A percentile compares a stretch with the other conserved stretches of the same genome.
Conservation (phyloP, 1,140 invertebrate species). For the Panagrolaimus sp. region DNA sequence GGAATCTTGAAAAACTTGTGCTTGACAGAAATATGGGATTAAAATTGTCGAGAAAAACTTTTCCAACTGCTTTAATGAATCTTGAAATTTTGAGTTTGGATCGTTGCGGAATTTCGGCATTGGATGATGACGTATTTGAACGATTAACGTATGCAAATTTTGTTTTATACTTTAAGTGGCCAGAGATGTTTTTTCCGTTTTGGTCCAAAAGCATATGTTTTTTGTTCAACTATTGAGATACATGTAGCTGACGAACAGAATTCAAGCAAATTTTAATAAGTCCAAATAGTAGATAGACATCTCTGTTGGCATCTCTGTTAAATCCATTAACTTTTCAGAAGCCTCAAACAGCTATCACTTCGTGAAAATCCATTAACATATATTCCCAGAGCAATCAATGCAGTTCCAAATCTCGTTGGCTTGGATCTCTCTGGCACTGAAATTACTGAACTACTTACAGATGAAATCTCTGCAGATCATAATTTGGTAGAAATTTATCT, state of each 20-base stretch:
- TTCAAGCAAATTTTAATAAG: too few relatives aligned
- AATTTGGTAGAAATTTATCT: background rate
- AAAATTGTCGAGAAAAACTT: background rate
- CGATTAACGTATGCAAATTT: background rate
- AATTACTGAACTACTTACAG: background rate
- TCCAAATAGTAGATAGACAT: too few relatives aligned
- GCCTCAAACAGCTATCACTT: background rate
- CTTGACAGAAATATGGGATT: background rate
- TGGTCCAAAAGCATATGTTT: too few relatives aligned
- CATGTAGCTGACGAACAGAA: too few relatives aligned
- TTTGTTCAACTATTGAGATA: too few relatives aligned
- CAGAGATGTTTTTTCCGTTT: too few relatives aligned
- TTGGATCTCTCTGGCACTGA: background rate
- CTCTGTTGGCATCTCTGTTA: too few relatives aligned
- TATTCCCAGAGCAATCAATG: background rate
- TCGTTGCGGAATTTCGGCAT: background rate
- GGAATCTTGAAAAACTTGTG: background rate
- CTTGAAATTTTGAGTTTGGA: background rate
- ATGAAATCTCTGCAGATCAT: background rate
- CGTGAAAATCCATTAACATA: background rate
- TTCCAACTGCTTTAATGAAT: background rate
- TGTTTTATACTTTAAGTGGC: too few relatives aligned
- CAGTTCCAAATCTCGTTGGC: background rate
- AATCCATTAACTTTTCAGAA: background rate
- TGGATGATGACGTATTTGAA: slow-evolving; percentile 12